Percentiles rank a stretch among this genome's conserved stretches.
Evolutionary conservation across 2,888 invertebrate species (phyloP).

Genomic region (Eurytoma californica): DNA sequence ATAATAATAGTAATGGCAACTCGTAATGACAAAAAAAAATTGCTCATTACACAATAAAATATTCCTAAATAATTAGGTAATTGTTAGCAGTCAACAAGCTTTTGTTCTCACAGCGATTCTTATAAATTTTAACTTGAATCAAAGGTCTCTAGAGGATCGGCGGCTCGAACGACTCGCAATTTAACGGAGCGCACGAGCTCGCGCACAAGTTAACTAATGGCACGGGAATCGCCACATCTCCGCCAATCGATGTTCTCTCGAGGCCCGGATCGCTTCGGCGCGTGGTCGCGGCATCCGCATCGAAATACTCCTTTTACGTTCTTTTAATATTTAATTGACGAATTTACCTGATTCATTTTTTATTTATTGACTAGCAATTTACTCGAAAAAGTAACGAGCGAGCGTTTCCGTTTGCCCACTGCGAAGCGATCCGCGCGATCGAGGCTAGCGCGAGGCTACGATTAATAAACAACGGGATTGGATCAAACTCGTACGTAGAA

Average conservation of each 20-base stretch:
- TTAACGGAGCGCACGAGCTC: neutral
- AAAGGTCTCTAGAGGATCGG: slow-evolving; percentile 15
- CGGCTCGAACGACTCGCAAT: neutral
- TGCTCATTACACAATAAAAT: neutral
- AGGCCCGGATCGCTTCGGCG: slow-evolving; percentile 20
- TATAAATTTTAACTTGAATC: neutral
- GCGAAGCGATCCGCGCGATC: slow-evolving; percentile 9
- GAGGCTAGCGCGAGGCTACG: slow-evolving; percentile 20
- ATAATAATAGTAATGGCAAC: too few species aligned
- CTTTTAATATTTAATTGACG: neutral
- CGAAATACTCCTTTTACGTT: neutral
- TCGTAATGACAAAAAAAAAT: slow-evolving; percentile 32
- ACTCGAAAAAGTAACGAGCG: too few species aligned
- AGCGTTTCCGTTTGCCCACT: neutral
- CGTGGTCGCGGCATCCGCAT: neutral
- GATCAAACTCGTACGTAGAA: slow-evolving; percentile 32
- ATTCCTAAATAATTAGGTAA: slow-evolving; percentile 13
- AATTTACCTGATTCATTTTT: slow-evolving; percentile 4
- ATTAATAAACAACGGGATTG: slow-evolving; percentile 28
- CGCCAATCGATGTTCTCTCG: neutral
- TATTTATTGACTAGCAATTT: slow-evolving; percentile 14
- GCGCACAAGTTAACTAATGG: slow-evolving; percentile 45
- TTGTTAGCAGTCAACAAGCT: slow-evolving; percentile 26
- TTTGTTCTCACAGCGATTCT: slow-evolving; percentile 9
- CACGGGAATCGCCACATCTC: slow-evolving; percentile 19